Evolutionary conservation across 2,888 invertebrate species (phyloP).

Genomic region (Smittia aterrima): DNA sequence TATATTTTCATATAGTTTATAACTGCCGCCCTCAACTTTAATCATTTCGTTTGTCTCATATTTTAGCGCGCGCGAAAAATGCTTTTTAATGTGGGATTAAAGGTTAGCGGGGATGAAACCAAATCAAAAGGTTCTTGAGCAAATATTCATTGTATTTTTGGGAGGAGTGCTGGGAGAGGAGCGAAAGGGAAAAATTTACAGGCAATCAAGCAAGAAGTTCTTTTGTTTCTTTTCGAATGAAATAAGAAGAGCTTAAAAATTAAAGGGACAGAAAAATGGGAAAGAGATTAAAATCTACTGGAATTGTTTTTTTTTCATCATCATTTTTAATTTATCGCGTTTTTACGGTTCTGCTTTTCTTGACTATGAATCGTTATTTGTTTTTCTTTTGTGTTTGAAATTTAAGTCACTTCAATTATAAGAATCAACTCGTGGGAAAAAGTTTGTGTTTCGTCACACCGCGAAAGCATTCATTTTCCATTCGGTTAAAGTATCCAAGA

Average conservation of each 20-base stretch:
- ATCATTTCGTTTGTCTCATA: neutral
- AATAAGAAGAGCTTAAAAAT: constrained; percentile 8
- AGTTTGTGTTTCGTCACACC: neutral
- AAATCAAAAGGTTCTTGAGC: neutral
- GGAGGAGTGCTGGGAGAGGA: neutral
- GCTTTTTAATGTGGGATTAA: neutral
- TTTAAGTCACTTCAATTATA: constrained; percentile 43
- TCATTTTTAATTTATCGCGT: constrained; percentile 48
- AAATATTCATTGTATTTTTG: neutral
- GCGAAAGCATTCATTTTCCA: neutral
- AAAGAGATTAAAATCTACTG: constrained; percentile 24
- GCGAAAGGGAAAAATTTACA: constrained; percentile 1
- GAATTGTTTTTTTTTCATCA: constrained; percentile 52
- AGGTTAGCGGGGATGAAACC: neutral
- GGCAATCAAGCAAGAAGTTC: constrained; percentile 14
- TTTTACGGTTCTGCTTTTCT: neutral
- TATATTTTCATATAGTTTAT: neutral
- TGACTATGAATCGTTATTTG: constrained; percentile 26
- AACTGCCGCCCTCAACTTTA: neutral
- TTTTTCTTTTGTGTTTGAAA: constrained; percentile 40
- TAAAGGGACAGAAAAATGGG: constrained; percentile 17
- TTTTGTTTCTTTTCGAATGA: neutral
- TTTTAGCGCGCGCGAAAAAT: neutral
- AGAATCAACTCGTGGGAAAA: constrained; percentile 31
- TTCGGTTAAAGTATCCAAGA: constrained; percentile 54